Evolutionary conservation across 1,140 invertebrate genomes (phyloP).

Genomic region (Pygmarrhopalites habei): DNA sequence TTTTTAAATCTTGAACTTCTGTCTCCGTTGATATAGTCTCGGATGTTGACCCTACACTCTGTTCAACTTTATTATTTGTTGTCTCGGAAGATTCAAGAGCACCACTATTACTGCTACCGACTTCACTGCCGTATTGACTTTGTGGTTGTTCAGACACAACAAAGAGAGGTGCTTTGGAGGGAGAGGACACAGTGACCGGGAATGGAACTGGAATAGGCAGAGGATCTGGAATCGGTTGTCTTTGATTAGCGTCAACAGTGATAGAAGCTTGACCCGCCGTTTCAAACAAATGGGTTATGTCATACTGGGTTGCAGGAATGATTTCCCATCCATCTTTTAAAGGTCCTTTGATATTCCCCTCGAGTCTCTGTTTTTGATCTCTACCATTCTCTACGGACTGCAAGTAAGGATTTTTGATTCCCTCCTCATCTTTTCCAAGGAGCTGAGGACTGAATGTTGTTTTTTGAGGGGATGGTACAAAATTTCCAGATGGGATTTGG

Average conservation of each 20-base stretch:
- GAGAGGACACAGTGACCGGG: conserved; percentile 22
- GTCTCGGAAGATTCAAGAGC: too few relatives aligned
- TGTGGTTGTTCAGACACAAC: conserved; percentile 16
- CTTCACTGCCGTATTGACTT: too few relatives aligned
- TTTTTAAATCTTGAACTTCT: too few relatives aligned
- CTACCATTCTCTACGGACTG: too few relatives aligned
- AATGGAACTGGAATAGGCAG: conserved; percentile 35
- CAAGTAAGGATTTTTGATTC: not conserved
- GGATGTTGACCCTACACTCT: too few relatives aligned
- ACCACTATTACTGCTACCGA: too few relatives aligned
- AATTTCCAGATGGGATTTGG: not conserved
- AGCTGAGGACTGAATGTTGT: not conserved
- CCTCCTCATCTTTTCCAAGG: not conserved
- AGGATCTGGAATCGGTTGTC: not conserved
- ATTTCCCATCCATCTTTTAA: conserved; percentile 24
- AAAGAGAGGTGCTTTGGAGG: conserved; percentile 30
- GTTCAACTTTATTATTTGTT: too few relatives aligned
- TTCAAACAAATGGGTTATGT: conserved; percentile 37
- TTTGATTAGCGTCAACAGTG: not conserved
- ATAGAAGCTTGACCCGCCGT: not conserved
- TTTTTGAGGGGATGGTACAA: not conserved
- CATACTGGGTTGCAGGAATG: conserved; percentile 33
- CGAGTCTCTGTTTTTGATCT: too few relatives aligned
- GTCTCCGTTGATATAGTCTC: too few relatives aligned
- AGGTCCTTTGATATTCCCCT: too few relatives aligned